Evolutionary conservation across 2,797 vertebrate genomes (phyloP), one percentile per base, ranked within the genome.

Genomic region (Sebastes oblongus): DNA sequence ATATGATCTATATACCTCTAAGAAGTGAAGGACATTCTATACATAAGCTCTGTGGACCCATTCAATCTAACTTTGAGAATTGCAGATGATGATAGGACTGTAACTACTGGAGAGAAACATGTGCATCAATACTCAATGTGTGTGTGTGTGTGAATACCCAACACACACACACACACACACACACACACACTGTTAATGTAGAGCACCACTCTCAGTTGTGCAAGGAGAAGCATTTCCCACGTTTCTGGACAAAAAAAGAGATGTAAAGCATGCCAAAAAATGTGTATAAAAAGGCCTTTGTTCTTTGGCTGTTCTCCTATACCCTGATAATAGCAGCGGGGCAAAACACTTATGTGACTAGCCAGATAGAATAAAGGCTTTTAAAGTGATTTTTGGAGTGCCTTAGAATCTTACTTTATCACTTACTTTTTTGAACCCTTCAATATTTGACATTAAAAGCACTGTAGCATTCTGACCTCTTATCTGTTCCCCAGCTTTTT

Each of bases 291-390:
- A 78, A 36, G 20, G 25, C 68, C n/a, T 83, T 82, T 80, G 78
- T 78, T 83, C 50, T 66, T 81, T 39, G 36, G 32, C 62, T 61
- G 27, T 56, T 67, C 67, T 75, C 24, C 36, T 59, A 25, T 22
- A 81, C 39, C 22, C 13, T 54, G 32, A 77, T 80, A 72, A 80
- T 24, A 76, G 36, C 36, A 62, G 56, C 27, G 3, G 52, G 36
- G n/a, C 24, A 69, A 69, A 80, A 70, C 67, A 80, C 60, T 67
- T 60, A 78, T 50, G 18, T 56, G 30, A 50, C 34, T 5, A 54
- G 8, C 13, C 52, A 74, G 81, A 80, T 9, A 73, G 46, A 72
- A 77, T 58, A 66, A 84, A 84, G 52, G 73, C 50, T 66, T 88
- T 85, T 14, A 46, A 72, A 52, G 32, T 34, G 30, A 68, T 65